phyloP scores from a whole-genome alignment of 2,113 vertebrate species.

The Argyrosomus japonicus region DNA sequence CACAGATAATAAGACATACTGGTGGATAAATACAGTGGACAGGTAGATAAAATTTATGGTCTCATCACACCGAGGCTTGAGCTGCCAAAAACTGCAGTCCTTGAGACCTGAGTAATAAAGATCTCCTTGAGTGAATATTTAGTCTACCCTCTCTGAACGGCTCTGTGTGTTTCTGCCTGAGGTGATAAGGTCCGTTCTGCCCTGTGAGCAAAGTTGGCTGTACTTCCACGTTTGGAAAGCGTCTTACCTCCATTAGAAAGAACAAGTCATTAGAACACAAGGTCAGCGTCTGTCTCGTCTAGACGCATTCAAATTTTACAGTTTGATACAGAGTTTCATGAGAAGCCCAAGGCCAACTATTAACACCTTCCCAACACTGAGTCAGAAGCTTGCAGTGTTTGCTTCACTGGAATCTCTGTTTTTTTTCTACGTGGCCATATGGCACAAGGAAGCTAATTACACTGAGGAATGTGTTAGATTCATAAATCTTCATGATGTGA shows the following conservation, averaged over 20 bases:
- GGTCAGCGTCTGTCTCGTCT: constrained; percentile 56
- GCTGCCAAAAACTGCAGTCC: constrained; percentile 33
- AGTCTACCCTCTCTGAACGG: constrained; percentile 47
- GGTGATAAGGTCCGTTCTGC: constrained; percentile 59
- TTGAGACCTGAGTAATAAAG: constrained; percentile 50
- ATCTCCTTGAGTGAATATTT: constrained; percentile 62
- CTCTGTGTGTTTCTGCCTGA: constrained; percentile 42
- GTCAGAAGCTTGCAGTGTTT: constrained; percentile 45
- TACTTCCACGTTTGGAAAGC: not conserved
- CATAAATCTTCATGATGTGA: constrained; percentile 55
- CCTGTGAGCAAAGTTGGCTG: constrained; percentile 37
- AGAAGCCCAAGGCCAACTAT: constrained; percentile 50
- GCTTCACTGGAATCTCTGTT: constrained; percentile 20
- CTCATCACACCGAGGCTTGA: constrained; percentile 9
- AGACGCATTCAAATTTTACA: constrained; percentile 60
- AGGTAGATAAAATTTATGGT: not conserved
- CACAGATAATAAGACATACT: not conserved
- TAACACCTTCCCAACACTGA: constrained; percentile 56
- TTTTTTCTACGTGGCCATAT: constrained; percentile 14
- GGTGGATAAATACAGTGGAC: constrained; percentile 4
- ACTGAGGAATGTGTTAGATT: constrained; percentile 49
- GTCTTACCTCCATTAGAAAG: constrained; percentile 29
- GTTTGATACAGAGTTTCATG: constrained; percentile 68
- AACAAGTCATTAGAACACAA: constrained; percentile 59
- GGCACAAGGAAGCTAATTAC: constrained; percentile 47